Evolutionary conservation across 2,113 vertebrate species (phyloP).

Genomic region (Myiopsitta monachus): DNA sequence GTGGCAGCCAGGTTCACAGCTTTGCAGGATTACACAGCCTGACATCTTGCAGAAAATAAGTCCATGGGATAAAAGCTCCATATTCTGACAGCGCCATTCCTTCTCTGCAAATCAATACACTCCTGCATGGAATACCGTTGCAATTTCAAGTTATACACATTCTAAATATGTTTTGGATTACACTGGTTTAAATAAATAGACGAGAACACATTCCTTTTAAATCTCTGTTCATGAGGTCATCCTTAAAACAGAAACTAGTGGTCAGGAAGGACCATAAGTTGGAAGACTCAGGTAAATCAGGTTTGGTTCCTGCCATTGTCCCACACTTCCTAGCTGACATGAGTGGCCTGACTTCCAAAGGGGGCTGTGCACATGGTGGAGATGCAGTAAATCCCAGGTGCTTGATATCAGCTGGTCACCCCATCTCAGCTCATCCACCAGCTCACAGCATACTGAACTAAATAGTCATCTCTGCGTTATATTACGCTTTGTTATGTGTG

Average conservation of each 20-base stretch:
- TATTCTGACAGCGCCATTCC: slow-evolving; percentile 25
- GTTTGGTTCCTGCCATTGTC: background rate
- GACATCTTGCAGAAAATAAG: slow-evolving; percentile 64
- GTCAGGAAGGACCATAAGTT: background rate
- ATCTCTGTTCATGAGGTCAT: background rate
- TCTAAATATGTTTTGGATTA: slow-evolving; percentile 22
- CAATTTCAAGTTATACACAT: slow-evolving; percentile 2
- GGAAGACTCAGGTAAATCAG: background rate
- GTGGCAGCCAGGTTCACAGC: slow-evolving; percentile 47
- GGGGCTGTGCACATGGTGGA: background rate
- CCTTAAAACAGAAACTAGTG: background rate
- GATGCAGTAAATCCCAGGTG: background rate
- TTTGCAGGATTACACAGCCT: slow-evolving; percentile 67
- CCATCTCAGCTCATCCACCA: background rate
- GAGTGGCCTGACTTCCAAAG: background rate
- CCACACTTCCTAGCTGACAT: background rate
- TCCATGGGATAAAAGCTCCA: slow-evolving; percentile 61
- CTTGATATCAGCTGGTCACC: background rate
- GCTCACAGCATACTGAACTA: background rate
- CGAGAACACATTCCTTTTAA: background rate
- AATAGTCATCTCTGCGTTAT: background rate
- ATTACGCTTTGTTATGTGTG: background rate
- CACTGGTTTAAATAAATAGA: background rate
- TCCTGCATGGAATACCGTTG: background rate
- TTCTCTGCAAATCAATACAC: slow-evolving; percentile 41